Percentiles rank a stretch among this genome's conserved stretches.
phyloP scores from a whole-genome alignment of 2,113 vertebrate genomes.

The Gymnorhina tibicen region DNA sequence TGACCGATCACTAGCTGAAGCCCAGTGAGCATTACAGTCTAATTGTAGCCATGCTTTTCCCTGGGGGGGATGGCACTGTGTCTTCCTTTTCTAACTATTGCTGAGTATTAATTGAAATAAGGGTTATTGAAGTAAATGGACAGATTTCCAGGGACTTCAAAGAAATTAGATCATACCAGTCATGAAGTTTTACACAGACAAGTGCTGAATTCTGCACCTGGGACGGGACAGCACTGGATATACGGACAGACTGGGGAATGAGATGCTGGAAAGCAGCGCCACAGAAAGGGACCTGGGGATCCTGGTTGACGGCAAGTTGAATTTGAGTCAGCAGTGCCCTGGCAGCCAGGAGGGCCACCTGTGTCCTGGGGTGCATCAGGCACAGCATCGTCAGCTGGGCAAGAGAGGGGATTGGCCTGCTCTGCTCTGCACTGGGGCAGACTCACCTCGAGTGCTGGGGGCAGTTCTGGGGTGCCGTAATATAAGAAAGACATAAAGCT shows the following conservation, averaged over 20 bases:
- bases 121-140: not conserved
- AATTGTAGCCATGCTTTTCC: not conserved
- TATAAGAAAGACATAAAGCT: not conserved
- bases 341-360: accelerated
- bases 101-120: not conserved
- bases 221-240: not conserved
- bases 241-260: not conserved
- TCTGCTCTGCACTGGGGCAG: not conserved
- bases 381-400: accelerated
- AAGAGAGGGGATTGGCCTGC: not conserved
- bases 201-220: not conserved
- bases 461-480: too few species aligned
- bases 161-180: not conserved
- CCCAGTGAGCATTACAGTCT: not conserved
- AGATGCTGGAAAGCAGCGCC: not conserved
- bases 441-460: not conserved
- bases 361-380: not conserved
- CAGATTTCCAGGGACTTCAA: not conserved
- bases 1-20: not conserved
- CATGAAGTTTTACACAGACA: not conserved
- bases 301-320: not conserved
- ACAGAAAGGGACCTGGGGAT: not conserved
- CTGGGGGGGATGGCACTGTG: not conserved
- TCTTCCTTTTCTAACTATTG: not conserved
- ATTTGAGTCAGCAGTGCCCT: not conserved